These are phyloP conservation scores for Peromyscus maniculatus DNA, from an alignment of 2,113 vertebrate species.

Conservation along the genomic window DNA sequence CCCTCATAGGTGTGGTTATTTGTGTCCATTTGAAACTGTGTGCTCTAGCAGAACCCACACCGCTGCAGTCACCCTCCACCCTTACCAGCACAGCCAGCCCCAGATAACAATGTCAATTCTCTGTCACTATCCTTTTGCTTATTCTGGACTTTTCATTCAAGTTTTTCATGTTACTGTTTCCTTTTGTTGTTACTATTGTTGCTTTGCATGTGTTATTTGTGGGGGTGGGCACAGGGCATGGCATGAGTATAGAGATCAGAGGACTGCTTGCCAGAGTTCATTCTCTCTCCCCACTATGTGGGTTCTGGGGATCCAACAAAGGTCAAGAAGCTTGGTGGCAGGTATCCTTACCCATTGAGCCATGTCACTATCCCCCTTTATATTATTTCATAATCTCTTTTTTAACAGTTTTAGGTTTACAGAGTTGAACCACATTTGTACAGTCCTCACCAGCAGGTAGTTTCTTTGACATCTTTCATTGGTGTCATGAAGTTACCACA, in stretches of 20 bases:
- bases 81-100: background rate
- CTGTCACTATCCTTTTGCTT: background rate
- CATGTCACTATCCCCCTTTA: background rate
- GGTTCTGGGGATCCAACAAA: background rate
- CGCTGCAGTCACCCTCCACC: background rate
- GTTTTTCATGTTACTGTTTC: background rate
- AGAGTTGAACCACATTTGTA: background rate
- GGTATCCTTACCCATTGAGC: no score
- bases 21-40: background rate
- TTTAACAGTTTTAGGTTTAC: background rate
- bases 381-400: background rate
- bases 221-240: background rate
- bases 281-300: background rate
- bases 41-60: background rate
- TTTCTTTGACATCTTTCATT: background rate
- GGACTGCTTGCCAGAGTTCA: background rate
- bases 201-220: background rate
- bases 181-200: background rate
- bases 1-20: background rate
- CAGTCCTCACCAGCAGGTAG: background rate
- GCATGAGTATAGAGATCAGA: background rate
- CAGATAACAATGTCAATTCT: background rate
- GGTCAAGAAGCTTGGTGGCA: no score
- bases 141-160: background rate
- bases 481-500: no score